Conservation (phyloP, 2,888 invertebrate species). For the Serrognathus titanus region DNA sequence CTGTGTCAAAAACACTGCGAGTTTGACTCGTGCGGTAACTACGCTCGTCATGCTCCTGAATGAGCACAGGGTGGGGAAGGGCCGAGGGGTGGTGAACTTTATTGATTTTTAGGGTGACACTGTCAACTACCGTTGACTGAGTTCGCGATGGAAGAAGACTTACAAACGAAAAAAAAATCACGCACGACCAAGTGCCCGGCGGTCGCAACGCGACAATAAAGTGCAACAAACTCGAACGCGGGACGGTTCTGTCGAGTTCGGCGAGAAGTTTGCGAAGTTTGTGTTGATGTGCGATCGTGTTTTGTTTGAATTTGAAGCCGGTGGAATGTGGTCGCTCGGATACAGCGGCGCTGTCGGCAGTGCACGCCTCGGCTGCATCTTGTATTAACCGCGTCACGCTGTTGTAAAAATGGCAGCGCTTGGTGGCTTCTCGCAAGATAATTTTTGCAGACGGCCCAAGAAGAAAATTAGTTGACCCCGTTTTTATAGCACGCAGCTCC, state of each 20-base stretch:
- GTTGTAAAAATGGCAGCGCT: slow-evolving; percentile 55
- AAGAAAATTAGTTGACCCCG: slow-evolving; percentile 57
- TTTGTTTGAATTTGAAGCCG: slow-evolving; percentile 46
- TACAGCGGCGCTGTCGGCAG: slow-evolving; percentile 38
- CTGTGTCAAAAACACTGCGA: slow-evolving; percentile 15
- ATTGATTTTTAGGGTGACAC: slow-evolving; percentile 68
- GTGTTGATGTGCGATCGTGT: slow-evolving; percentile 37
- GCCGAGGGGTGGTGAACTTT: slow-evolving; percentile 55
- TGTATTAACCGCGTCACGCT: slow-evolving; percentile 45
- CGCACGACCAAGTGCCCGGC: slow-evolving; percentile 31
- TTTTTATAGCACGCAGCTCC: slow-evolving; percentile 45
- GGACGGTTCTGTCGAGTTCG: slow-evolving; percentile 19
- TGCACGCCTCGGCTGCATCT: slow-evolving; percentile 44
- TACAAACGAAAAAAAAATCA: slow-evolving; percentile 51
- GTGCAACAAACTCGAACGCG: slow-evolving; percentile 9
- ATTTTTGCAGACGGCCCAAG: slow-evolving; percentile 53
- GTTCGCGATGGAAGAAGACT: slow-evolving; percentile 53
- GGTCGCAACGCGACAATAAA: slow-evolving; percentile 2
- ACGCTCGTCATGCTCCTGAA: slow-evolving; percentile 43
- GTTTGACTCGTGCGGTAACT: slow-evolving; percentile 16
- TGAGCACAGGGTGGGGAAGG: slow-evolving; percentile 48
- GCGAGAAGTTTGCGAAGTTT: slow-evolving; percentile 26
- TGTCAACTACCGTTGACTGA: slow-evolving; percentile 58
- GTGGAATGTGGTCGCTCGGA: slow-evolving; percentile 45
- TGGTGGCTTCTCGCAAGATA: slow-evolving; percentile 50